Evolutionary conservation across 2,113 vertebrate genomes (phyloP), one percentile per base, ranked within the genome.

Genomic region (Emydocephalus ijimae): DNA sequence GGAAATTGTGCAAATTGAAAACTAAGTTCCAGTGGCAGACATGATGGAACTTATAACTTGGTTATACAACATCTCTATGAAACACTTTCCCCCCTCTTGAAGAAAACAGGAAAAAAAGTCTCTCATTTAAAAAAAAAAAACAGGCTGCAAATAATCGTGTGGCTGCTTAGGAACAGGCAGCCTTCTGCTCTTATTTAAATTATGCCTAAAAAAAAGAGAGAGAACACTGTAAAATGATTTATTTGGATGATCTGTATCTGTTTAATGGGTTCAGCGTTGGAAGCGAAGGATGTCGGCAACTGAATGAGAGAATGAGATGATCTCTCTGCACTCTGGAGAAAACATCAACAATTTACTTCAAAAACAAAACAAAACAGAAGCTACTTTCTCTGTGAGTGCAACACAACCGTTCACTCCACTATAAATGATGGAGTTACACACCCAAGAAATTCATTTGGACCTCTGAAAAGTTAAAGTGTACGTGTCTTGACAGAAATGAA

Each of bases 391-490:
- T 94, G 89, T 93, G 91, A 96, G 85, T 92, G 94, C 85, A 24
- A 93, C 90, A 87, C 92, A 91, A 61, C 87, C 91, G 54, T 86
- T 96, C 94, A 92, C 95, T 95, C 94, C 93, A 93, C 91, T 93
- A 94, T 0, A 8, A 92, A 94, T 55, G 29, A 54, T 90, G 92
- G 94, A 43, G 0, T 93, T 94, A 94, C 90, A 93, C n/a, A 86
- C 45, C 92, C 90, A 61, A 87, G 94, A 93, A 61, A 69, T 94
- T 81, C 94, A 95, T 94, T 93, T 90, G 93, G 92, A 91, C 93
- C 91, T 94, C 93, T 92, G 88, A 95, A 92, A 93, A 74, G 56
- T 93, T 92, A 50, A 95, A 96, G 81, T 94, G 96, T 95, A 96
- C 93, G 95, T 24, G 74, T 92, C 93, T 89, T 95, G 93, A 92